Evolutionary conservation across 2,113 vertebrate species (phyloP).

Genomic region (Ahaetulla prasina): DNA sequence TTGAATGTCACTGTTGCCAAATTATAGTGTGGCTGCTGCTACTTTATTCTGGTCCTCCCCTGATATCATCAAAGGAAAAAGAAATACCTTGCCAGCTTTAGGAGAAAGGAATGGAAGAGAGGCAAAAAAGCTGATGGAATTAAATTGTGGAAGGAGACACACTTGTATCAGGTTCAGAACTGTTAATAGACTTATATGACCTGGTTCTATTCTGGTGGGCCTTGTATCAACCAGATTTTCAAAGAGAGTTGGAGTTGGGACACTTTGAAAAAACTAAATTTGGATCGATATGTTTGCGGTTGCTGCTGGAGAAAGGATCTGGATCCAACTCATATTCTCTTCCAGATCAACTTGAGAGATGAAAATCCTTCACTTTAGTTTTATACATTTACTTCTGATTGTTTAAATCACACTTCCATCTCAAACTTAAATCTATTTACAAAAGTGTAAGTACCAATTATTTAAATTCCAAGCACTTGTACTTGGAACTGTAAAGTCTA

Average conservation of each 20-base stretch:
- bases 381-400: background rate
- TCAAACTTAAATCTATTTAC: background rate
- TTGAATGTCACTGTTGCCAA: background rate
- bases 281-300: background rate
- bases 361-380: background rate
- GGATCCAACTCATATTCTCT: background rate
- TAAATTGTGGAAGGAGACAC: background rate
- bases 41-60: background rate
- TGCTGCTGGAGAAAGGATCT: background rate
- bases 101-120: background rate
- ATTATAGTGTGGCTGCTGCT: background rate
- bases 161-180: background rate
- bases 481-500: background rate
- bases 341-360: background rate
- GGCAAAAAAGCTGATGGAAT: background rate
- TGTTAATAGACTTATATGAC: background rate
- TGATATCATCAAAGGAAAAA: background rate
- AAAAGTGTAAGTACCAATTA: background rate
- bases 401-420: background rate
- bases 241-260: background rate
- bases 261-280: background rate
- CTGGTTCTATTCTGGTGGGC: background rate
- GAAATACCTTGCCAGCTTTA: background rate
- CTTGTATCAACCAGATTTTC: background rate
- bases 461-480: background rate